Evolutionary conservation across 64 coral and sea anemone genomes (phyloP), one percentile per base, ranked within the genome.

Genomic region (Pocillopora damicornis): DNA sequence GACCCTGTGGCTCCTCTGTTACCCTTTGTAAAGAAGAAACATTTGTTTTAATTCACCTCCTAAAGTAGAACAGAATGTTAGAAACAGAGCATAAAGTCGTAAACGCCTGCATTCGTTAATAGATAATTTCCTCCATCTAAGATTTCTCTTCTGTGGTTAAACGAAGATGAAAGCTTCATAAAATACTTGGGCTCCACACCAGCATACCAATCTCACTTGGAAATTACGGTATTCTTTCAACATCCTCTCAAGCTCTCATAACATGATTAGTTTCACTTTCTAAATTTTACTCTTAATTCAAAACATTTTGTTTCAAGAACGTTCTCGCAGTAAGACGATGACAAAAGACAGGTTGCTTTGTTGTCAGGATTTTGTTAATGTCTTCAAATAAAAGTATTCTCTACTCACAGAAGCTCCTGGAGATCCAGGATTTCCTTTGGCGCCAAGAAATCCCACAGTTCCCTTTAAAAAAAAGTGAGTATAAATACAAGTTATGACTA

Each of bases 1-100:
- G 90, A 2, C 6, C 90, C 90, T 0, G 64, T 38, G 13, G 82
- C n/a, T 60, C 90, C 90, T 78, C 90, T 79, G 30, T 76, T 76
- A 22, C 90, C 90, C 90, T 92, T 20, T 0, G 9, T 65, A 60
- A 15, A 72, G 11, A 42, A 72, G 8, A 10, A n/a, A 67, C 5
- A 71, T 25, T 25, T 71, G 20, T 0, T 26, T 71, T 71, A 71
- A 71, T n/a, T 71, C 8, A 69, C 22, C 20, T 11, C 20, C 20
- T 18, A 9, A 5, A 69, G 0, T 17, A 9, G 20, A 23, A 23
- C 17, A 25, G 66, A 10, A n/a, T 23, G 20, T 69, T 9, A 63
- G 7, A 51, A 51, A 51, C 3, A 51, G 42, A 51, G 42, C 42
- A 51, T 51, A 4, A 51, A 51, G 42, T 51, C 7, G 42, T 4